phyloP scores from a whole-genome alignment of 2,797 vertebrate species.

The Sarcoramphus papa region DNA sequence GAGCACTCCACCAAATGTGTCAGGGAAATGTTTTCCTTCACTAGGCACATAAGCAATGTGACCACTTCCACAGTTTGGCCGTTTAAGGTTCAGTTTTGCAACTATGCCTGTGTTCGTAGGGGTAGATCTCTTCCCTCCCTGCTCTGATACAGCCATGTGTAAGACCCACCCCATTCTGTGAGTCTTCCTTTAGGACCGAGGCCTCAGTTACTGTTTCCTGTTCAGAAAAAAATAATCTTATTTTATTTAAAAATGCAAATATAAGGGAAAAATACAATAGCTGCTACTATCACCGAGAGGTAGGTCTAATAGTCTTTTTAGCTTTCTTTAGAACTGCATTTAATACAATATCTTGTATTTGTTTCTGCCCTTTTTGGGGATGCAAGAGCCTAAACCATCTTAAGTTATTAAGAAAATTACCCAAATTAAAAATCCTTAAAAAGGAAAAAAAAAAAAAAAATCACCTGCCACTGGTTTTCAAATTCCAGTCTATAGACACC shows the following conservation, averaged over 20 bases:
- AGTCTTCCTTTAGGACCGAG: background rate
- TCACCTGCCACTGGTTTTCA: background rate
- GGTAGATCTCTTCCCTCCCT: background rate
- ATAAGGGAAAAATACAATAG: background rate
- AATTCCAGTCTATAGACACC: background rate
- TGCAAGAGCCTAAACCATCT: background rate
- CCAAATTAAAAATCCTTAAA: background rate
- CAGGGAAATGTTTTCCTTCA: background rate
- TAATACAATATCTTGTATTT: background rate
- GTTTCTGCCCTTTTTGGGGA: background rate
- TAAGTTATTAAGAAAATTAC: background rate
- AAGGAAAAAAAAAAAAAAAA: background rate
- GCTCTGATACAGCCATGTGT: background rate
- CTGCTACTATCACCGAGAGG: background rate
- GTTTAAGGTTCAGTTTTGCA: background rate
- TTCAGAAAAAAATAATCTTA: fast-evolving
- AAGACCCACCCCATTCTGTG: background rate
- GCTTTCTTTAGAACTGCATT: background rate
- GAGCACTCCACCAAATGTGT: background rate
- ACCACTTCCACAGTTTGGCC: background rate
- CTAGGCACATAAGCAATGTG: background rate
- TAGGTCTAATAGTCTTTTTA: background rate
- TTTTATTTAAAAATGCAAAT: background rate
- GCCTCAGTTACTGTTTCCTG: background rate
- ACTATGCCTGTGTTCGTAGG: fast-evolving